phyloP scores from a whole-genome alignment of 1,140 invertebrate species.

The Aphis craccivora region DNA sequence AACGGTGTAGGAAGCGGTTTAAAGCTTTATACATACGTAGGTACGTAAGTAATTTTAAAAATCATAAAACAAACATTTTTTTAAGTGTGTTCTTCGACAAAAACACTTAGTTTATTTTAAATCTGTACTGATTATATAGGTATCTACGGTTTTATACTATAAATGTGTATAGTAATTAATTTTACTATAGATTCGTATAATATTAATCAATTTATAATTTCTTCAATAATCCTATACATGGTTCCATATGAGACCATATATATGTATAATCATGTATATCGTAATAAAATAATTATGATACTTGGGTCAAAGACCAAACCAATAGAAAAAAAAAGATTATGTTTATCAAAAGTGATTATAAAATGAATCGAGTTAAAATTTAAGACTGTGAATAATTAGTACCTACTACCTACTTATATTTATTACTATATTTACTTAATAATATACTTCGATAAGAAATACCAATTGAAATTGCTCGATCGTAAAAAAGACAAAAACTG shows the following conservation, averaged over 20 bases:
- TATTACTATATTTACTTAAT: not conserved
- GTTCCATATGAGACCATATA: not conserved
- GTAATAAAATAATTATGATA: slow-evolving; percentile 23
- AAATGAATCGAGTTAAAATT: not conserved
- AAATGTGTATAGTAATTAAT: not conserved
- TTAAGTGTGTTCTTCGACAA: not conserved
- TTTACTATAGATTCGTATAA: not conserved
- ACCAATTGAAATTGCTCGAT: not conserved
- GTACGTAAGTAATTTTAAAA: not conserved
- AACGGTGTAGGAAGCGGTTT: not conserved
- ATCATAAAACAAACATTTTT: not conserved
- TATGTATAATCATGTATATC: not conserved
- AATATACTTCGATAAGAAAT: slow-evolving; percentile 26
- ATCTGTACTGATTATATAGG: not conserved
- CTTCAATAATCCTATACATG: not conserved
- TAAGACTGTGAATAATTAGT: not conserved
- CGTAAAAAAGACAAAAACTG: not conserved
- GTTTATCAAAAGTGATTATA: slow-evolving; percentile 10
- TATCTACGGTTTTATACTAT: too few relatives aligned
- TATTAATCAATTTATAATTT: not conserved
- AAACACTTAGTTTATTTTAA: not conserved
- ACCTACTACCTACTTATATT: not conserved
- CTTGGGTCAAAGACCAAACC: slow-evolving; percentile 33
- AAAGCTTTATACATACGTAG: not conserved
- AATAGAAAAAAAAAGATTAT: slow-evolving; percentile 41